phyloP scores from a whole-genome alignment of 2,797 vertebrate genomes.

The Phataginus tetradactyla region DNA sequence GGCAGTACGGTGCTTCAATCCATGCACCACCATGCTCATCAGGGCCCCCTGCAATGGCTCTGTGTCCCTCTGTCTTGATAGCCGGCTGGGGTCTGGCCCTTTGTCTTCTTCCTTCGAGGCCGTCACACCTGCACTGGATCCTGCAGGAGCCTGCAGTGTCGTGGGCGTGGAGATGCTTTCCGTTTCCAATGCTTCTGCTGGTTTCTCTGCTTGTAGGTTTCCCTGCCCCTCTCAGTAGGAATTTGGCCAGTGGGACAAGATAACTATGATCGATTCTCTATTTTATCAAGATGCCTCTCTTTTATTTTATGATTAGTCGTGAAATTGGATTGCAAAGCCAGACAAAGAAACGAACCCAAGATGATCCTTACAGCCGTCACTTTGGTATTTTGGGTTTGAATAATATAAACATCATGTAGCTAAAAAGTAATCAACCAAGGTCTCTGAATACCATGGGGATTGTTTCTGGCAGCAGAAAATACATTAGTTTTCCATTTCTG shows the following conservation, averaged over 20 bases:
- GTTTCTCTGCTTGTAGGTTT: background rate
- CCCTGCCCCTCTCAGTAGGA: background rate
- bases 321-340: background rate
- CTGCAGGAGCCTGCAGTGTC: fast-evolving
- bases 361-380: background rate
- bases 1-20: fast-evolving
- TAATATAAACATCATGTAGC: background rate
- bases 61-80: fast-evolving
- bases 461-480: slow-evolving; percentile 48
- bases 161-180: fast-evolving
- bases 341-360: background rate
- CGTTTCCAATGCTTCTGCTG: fast-evolving
- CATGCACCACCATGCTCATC: fast-evolving
- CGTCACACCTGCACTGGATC: fast-evolving
- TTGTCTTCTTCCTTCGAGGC: fast-evolving
- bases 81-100: background rate
- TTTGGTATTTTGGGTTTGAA: slow-evolving; percentile 9
- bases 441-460: background rate
- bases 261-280: background rate
- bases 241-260: background rate
- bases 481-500: slow-evolving; percentile 52
- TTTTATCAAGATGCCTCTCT: background rate
- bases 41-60: background rate
- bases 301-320: background rate
- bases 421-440: slow-evolving; percentile 21